phyloP scores from a whole-genome alignment of 2,113 vertebrate species.

The Regulus satrapa region DNA sequence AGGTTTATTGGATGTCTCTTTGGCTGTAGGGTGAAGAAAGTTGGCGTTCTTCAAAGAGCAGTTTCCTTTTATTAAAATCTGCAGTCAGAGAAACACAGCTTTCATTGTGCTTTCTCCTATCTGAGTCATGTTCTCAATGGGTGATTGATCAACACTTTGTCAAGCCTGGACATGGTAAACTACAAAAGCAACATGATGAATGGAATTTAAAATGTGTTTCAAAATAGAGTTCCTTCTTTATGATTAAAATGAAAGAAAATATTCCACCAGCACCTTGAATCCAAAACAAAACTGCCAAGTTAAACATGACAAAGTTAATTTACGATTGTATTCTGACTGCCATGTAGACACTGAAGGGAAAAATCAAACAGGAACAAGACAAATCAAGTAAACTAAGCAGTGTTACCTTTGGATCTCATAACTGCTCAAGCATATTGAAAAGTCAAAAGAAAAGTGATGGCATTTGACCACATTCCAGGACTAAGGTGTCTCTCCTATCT shows the following conservation, averaged over 20 bases:
- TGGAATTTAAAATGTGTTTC: not conserved
- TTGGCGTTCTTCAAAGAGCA: not conserved
- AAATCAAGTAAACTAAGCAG: not conserved
- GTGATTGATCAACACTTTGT: not conserved
- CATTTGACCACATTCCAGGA: not conserved
- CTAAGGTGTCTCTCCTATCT: not conserved
- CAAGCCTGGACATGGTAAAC: not conserved
- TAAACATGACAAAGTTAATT: not conserved
- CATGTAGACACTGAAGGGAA: not conserved
- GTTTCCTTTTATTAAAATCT: slow-evolving; percentile 5
- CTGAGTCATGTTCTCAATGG: not conserved
- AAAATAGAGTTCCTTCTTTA: not conserved
- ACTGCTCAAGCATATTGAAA: not conserved
- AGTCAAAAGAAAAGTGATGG: not conserved
- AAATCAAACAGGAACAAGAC: not conserved
- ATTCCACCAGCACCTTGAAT: not conserved
- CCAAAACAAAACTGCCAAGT: not conserved
- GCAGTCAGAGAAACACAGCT: not conserved
- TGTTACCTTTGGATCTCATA: not conserved
- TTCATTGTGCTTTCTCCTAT: not conserved
- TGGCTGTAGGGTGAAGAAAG: not conserved
- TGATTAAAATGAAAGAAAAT: not conserved
- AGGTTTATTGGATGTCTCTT: not conserved
- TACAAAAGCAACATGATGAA: not conserved
- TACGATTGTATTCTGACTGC: not conserved